phyloP scores from a whole-genome alignment of 2,797 vertebrate genomes.

The Manis crassicaudata region DNA sequence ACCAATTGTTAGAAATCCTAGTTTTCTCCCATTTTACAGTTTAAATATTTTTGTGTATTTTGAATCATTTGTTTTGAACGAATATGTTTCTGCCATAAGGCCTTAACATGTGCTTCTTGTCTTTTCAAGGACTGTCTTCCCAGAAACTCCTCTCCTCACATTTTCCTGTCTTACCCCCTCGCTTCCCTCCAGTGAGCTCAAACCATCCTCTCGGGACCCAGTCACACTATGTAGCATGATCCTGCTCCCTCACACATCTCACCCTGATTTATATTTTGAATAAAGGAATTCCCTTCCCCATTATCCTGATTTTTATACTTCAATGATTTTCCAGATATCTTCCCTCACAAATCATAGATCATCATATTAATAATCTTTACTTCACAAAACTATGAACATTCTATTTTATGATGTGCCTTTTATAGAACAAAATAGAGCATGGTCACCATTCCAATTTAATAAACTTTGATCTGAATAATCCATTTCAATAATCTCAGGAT shows the following conservation, averaged over 20 bases:
- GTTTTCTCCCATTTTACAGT: neutral
- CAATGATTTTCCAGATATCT: neutral
- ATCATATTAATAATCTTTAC: neutral
- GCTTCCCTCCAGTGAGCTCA: neutral
- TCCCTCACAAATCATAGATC: neutral
- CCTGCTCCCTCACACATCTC: neutral
- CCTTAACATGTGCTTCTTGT: neutral
- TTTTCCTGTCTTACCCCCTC: neutral
- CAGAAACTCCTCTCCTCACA: rapidly evolving
- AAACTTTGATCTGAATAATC: neutral
- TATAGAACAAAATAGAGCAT: neutral
- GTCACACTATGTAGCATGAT: neutral
- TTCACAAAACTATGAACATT: neutral
- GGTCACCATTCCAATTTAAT: neutral
- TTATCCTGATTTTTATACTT: neutral
- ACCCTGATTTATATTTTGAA: neutral
- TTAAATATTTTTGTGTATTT: neutral
- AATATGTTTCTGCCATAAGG: neutral
- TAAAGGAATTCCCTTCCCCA: neutral
- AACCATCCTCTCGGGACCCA: neutral
- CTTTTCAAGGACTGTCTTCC: neutral
- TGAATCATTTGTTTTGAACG: neutral
- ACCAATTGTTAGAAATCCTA: neutral
- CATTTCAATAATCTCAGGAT: neutral
- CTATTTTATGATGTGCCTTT: neutral